phyloP scores from a whole-genome alignment of 2,797 vertebrate genomes.

The Menidia menidia region DNA sequence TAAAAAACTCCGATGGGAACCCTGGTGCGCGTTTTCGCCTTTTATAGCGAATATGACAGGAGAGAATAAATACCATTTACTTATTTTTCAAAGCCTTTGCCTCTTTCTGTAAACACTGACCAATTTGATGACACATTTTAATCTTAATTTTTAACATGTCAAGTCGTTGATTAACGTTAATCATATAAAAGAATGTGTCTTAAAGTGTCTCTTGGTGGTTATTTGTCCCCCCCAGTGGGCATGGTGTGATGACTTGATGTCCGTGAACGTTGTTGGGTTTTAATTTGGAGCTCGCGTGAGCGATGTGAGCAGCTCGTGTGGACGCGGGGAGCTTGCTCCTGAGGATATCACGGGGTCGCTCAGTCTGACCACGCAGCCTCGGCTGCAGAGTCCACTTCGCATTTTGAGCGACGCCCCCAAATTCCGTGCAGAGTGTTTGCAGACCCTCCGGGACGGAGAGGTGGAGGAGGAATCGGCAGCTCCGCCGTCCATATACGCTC shows the following conservation, averaged over 20 bases:
- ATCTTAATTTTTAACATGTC: too few relatives aligned
- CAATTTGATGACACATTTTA: too few relatives aligned
- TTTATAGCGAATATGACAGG: neutral
- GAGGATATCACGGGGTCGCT: slow-evolving; percentile 62
- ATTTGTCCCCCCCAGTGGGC: too few relatives aligned
- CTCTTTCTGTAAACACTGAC: too few relatives aligned
- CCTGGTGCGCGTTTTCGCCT: too few relatives aligned
- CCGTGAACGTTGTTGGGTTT: neutral
- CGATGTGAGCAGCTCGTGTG: slow-evolving; percentile 23
- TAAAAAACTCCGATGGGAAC: too few relatives aligned
- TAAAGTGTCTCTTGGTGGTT: too few relatives aligned
- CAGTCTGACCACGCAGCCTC: slow-evolving; percentile 59
- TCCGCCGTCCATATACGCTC: slow-evolving; percentile 74
- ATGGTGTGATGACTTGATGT: neutral
- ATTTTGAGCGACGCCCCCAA: slow-evolving; percentile 95
- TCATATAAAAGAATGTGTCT: too few relatives aligned
- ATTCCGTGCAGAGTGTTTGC: slow-evolving; percentile 92
- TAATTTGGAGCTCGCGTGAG: neutral
- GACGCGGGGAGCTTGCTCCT: slow-evolving; percentile 10
- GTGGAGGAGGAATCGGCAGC: slow-evolving; percentile 88
- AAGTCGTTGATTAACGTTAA: too few relatives aligned
- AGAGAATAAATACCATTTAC: neutral
- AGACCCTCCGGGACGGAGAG: slow-evolving; percentile 93
- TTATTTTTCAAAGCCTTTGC: neutral
- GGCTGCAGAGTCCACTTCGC: slow-evolving; percentile 91